Conservation (phyloP, 2,888 invertebrate species). For the Andrena trimmerana region DNA sequence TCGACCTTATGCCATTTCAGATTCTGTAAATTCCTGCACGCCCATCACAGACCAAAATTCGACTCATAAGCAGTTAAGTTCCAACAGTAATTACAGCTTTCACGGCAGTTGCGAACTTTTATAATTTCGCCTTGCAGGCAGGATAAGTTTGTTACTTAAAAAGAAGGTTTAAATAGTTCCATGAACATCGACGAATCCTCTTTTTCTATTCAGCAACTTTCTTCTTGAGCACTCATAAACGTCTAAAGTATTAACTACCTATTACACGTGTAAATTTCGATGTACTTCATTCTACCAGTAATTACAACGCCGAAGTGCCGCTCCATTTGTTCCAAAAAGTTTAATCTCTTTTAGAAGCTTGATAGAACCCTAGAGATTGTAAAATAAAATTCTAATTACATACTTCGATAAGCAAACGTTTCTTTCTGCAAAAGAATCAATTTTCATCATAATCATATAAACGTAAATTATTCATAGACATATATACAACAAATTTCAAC, state of each 20-base stretch:
- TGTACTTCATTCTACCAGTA: slow-evolving; percentile 16
- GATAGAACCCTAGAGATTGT: not conserved
- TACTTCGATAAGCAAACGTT: slow-evolving; percentile 4
- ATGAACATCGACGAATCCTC: slow-evolving; percentile 8
- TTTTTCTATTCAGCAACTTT: not conserved
- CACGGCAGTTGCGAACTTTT: slow-evolving; percentile 16
- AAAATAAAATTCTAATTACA: slow-evolving; percentile 1
- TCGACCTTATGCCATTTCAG: slow-evolving; percentile 7
- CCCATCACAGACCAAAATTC: not conserved
- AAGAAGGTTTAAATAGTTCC: slow-evolving; percentile 7
- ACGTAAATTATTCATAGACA: not conserved
- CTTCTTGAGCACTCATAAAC: not conserved
- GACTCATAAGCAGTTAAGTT: not conserved
- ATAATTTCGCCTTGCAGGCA: not conserved
- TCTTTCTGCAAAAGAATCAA: slow-evolving; percentile 4
- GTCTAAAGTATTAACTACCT: slow-evolving; percentile 34
- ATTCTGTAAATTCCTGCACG: not conserved
- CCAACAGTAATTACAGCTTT: slow-evolving; percentile 17
- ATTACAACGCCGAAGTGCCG: slow-evolving; percentile 29
- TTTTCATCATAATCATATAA: not conserved
- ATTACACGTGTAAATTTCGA: slow-evolving; percentile 41
- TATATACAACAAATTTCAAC: not conserved
- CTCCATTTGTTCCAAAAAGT: slow-evolving; percentile 38
- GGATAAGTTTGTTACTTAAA: not conserved
- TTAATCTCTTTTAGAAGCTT: slow-evolving; percentile 1